These are phyloP conservation scores for Neomorphus geoffroyi DNA, from an alignment of 2,797 vertebrate species.

Conservation along the genomic window DNA sequence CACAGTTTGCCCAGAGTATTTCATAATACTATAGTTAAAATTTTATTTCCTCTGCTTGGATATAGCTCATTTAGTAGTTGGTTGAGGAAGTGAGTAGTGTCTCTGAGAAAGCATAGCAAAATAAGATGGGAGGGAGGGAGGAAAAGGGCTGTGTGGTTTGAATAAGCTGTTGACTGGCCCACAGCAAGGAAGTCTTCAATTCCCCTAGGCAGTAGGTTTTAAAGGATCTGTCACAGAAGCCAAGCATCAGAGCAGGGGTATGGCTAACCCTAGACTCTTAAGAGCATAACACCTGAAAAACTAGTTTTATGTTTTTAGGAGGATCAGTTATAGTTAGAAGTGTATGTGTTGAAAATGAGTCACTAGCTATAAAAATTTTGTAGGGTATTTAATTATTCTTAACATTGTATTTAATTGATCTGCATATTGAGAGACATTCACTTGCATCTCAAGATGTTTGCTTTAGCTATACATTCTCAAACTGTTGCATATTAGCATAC, in stretches of 20 bases:
- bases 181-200: background rate
- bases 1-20: background rate
- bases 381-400: background rate
- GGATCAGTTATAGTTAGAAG: background rate
- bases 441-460: background rate
- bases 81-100: background rate
- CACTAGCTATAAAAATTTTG: background rate
- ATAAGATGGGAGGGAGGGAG: background rate
- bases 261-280: background rate
- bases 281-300: background rate
- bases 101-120: background rate
- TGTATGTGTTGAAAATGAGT: fast-evolving
- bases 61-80: background rate
- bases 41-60: background rate
- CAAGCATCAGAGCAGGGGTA: background rate
- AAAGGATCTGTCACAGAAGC: background rate
- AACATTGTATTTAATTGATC: background rate
- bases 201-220: background rate
- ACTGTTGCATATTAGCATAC: background rate
- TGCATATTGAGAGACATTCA: background rate
- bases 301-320: background rate
- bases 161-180: background rate
- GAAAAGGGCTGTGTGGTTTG: background rate
- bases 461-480: background rate
- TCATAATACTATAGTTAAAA: background rate